Evolutionary conservation across 2,797 vertebrate genomes (phyloP).

Genomic region (Apogon hyalosoma): DNA sequence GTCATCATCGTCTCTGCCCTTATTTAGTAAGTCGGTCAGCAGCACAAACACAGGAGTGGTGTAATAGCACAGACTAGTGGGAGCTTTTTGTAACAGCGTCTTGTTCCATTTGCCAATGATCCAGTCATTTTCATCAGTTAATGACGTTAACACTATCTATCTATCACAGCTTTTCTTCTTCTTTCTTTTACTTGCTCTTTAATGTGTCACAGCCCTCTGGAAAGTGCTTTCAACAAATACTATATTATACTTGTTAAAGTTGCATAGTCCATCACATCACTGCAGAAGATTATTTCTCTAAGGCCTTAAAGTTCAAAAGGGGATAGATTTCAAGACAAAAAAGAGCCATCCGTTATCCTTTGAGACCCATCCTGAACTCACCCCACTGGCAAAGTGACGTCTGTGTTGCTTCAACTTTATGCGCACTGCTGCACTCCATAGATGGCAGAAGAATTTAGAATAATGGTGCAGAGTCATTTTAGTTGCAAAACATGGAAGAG

Average conservation of each 20-base stretch:
- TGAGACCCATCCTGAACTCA: constrained; percentile 37
- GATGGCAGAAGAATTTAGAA: constrained; percentile 41
- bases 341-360: constrained; percentile 22
- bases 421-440: constrained; percentile 32
- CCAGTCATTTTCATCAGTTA: background rate
- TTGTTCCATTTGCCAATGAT: constrained; percentile 15
- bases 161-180: background rate
- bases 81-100: constrained; percentile 34
- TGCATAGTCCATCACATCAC: background rate
- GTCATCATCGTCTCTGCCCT: constrained; percentile 69
- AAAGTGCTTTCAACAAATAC: background rate
- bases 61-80: constrained; percentile 80
- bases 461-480: constrained; percentile 16
- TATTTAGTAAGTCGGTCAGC: constrained; percentile 73
- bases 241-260: no score
- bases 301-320: constrained; percentile 20
- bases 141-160: no score
- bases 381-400: constrained; percentile 37
- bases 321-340: constrained; percentile 21
- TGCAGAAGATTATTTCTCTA: background rate
- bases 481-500: constrained; percentile 25
- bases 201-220: background rate
- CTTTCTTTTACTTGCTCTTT: background rate
- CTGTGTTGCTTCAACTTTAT: constrained; percentile 14
- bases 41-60: constrained; percentile 60